Evolutionary conservation across 2,888 invertebrate genomes (phyloP).

Genomic region (Dryobota labecula): DNA sequence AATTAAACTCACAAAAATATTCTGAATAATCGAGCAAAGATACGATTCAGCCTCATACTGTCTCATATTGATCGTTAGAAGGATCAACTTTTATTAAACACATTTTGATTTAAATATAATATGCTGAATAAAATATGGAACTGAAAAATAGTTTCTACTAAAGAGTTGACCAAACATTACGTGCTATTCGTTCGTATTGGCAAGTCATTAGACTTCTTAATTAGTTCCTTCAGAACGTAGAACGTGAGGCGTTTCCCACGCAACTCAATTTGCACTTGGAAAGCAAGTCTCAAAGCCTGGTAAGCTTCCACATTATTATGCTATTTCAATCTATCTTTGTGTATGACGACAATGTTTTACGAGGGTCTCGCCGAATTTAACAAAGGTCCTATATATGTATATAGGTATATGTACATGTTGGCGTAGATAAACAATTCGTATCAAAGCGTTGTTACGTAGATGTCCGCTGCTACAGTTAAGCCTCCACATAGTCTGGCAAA

Average conservation of each 20-base stretch:
- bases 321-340: constrained; percentile 20
- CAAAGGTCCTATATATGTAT: not conserved
- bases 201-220: constrained; percentile 56
- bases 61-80: not conserved
- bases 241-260: constrained; percentile 22
- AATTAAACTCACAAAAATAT: not conserved
- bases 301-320: constrained; percentile 10
- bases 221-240: constrained; percentile 43
- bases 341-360: not conserved
- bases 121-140: not conserved
- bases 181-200: constrained; percentile 28
- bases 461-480: not conserved
- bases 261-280: constrained; percentile 57
- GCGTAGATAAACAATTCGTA: not conserved
- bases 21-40: not conserved
- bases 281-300: constrained; percentile 35
- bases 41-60: too few species aligned
- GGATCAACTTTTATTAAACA: not conserved
- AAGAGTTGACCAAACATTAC: constrained; percentile 13
- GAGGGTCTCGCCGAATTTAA: not conserved
- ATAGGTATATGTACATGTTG: not conserved
- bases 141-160: not conserved
- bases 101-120: not conserved
- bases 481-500: not conserved
- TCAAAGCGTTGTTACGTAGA: not conserved